Evolutionary conservation across 2,113 vertebrate genomes (phyloP), one percentile per base, ranked within the genome.

Genomic region (Notechis scutatus): DNA sequence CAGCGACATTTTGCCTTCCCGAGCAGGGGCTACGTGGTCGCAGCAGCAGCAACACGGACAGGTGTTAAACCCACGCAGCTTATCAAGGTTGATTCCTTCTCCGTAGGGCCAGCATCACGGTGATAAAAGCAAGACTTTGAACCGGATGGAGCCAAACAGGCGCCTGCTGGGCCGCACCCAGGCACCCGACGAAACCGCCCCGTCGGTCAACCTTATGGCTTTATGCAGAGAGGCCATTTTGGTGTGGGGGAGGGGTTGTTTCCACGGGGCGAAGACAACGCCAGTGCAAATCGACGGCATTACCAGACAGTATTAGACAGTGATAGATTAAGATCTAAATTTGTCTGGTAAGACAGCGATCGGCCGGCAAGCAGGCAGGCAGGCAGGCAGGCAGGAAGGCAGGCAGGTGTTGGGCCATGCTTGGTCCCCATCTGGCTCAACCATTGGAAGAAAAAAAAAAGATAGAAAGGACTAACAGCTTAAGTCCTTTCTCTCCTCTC

Each of bases 271-370:
- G 96, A 97, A 96, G 97, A 95, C 93, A 85, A 95, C 97, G 98
- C 98, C 97, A 91, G 23, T 97, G 98, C 96, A 96, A 81, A 99
- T 98, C 97, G 98, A 98, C 98, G 99, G 99, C 99, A 99, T 99
- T 99, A 99, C 99, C 99, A 99, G 99, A 98, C 99, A 99, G 99
- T 99, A 99, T 99, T 99, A 99, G 99, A 99, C 98, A 98, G 92
- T 95, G 96, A 88, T 97, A 98, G 96, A 96, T 45, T 97, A 99
- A 85, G 98, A 99, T 99, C 99, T 99, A 99, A 99, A 98, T 97
- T 94, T 99, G 99, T 98, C 99, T 99, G 99, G 99, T 99, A 99
- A 99, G 98, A 99, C 99, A 95, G 97, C 98, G 97, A 99, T 99
- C 98, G 90, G 97, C 64, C 4, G 64, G 29, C 64, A 69, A 14